Percentiles rank a stretch among this genome's conserved stretches.
phyloP scores from a whole-genome alignment of 2,113 vertebrate species.

The Dicerorhinus sumatrensis region DNA sequence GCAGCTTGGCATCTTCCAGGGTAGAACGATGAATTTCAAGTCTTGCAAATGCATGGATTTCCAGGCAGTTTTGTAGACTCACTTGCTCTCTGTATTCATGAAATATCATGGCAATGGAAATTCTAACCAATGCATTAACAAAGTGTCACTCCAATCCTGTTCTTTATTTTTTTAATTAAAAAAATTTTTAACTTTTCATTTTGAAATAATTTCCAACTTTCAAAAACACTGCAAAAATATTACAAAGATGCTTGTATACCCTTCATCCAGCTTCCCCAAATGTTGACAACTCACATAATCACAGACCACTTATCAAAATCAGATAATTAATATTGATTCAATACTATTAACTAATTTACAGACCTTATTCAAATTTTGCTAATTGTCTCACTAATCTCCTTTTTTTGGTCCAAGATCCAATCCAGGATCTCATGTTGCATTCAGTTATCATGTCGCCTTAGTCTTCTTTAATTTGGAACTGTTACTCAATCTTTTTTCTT shows the following conservation, averaged over 20 bases:
- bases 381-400: background rate
- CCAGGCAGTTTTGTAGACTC: background rate
- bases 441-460: background rate
- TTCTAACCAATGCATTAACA: slow-evolving; percentile 35
- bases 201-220: slow-evolving; percentile 54
- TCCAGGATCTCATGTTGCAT: background rate
- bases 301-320: background rate
- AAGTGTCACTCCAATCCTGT: background rate
- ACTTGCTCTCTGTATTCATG: background rate
- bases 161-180: slow-evolving; percentile 29
- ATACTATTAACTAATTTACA: background rate
- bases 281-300: background rate
- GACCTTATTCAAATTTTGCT: background rate
- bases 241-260: background rate
- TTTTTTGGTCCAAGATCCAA: background rate
- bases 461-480: background rate
- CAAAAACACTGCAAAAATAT: slow-evolving; percentile 40
- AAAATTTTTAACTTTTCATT: background rate
- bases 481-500: background rate
- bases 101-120: slow-evolving; percentile 42
- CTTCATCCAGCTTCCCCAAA: slow-evolving; percentile 42
- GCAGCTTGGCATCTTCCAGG: background rate
- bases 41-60: slow-evolving; percentile 25
- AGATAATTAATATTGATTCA: background rate
- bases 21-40: slow-evolving; percentile 16